Conservation (phyloP, 2,888 invertebrate genomes). For the Erebia ligea region DNA sequence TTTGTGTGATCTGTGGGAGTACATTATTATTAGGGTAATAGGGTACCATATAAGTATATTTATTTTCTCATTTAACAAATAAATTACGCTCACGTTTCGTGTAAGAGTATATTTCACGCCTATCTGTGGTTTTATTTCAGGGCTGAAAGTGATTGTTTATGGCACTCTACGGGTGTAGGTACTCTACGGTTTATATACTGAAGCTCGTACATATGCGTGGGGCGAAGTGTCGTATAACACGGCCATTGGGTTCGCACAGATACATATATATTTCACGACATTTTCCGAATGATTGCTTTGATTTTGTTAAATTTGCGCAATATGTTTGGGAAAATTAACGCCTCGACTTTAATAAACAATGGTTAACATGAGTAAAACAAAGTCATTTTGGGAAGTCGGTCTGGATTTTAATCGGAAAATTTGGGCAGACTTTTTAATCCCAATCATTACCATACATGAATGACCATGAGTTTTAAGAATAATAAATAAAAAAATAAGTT, state of each 20-base stretch:
- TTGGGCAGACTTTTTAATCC: too few species aligned
- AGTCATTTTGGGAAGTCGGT: too few species aligned
- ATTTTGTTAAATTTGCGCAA: background rate
- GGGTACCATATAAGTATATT: too few species aligned
- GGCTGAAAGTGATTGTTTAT: slow-evolving; percentile 23
- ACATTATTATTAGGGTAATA: too few species aligned
- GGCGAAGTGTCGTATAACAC: slow-evolving; percentile 16
- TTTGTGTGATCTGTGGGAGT: too few species aligned
- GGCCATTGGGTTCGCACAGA: background rate
- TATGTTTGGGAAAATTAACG: background rate
- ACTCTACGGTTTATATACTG: background rate
- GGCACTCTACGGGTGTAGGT: slow-evolving; percentile 4
- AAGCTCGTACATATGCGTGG: slow-evolving; percentile 18
- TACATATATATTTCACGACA: background rate
- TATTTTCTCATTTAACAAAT: too few species aligned
- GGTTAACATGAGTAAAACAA: too few species aligned
- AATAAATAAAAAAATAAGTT: too few species aligned
- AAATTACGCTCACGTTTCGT: background rate
- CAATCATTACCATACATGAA: too few species aligned
- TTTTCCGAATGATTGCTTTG: slow-evolving; percentile 7
- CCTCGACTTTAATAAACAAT: background rate
- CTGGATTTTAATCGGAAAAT: too few species aligned
- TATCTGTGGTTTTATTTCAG: slow-evolving; percentile 26
- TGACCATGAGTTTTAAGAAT: too few species aligned
- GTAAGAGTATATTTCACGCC: slow-evolving; percentile 4